These are phyloP conservation scores for Onychomys torridus DNA, from an alignment of 2,797 vertebrate species.

Conservation along the genomic window DNA sequence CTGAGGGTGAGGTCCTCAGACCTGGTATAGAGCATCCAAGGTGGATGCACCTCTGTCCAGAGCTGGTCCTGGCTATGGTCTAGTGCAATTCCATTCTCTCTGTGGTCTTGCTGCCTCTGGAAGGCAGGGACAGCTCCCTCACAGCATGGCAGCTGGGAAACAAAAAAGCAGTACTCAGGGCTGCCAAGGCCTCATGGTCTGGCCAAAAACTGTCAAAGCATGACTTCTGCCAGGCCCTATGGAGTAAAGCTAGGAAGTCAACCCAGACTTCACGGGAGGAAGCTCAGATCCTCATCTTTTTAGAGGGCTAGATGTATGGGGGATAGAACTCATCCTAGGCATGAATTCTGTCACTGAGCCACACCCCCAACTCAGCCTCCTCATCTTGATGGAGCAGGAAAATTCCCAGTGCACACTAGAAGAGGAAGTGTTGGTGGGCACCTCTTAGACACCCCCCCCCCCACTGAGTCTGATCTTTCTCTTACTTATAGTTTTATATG, in stretches of 20 bases:
- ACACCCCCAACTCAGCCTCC: neutral
- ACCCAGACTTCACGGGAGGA: neutral
- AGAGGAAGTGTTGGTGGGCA: neutral
- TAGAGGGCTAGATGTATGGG: too few relatives aligned
- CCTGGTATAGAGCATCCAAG: neutral
- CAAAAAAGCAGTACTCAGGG: neutral
- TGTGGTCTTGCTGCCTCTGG: neutral
- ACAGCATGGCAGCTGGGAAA: neutral
- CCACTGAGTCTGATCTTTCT: neutral
- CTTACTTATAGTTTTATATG: neutral
- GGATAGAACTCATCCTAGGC: neutral
- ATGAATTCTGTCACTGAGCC: neutral
- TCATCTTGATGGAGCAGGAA: neutral
- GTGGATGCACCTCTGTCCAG: neutral
- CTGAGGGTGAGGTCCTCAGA: neutral
- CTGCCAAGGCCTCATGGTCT: neutral
- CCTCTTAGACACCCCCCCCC: neutral
- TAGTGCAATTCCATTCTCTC: neutral
- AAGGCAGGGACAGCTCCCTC: neutral
- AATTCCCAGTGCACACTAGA: fast-evolving
- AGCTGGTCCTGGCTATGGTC: neutral
- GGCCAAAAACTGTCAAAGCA: neutral
- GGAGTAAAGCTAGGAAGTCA: neutral
- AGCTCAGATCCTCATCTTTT: neutral
- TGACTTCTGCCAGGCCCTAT: neutral